Evolutionary conservation across 2,888 invertebrate genomes (phyloP).

Genomic region (Pseudeuparius sepicola): DNA sequence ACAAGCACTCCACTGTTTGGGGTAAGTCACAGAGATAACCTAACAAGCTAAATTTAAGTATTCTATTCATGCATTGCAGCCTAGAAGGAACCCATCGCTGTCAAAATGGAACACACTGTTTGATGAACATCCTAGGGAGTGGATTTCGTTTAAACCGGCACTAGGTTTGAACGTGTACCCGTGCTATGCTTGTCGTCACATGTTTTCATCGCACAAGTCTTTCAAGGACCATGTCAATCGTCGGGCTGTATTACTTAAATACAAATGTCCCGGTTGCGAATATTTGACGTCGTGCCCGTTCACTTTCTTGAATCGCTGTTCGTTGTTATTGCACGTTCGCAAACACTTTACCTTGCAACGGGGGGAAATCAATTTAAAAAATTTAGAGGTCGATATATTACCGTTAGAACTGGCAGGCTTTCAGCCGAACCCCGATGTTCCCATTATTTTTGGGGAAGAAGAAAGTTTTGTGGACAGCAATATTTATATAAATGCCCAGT

Average conservation of each 20-base stretch:
- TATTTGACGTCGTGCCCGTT: slow-evolving; percentile 20
- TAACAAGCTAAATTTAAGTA: neutral
- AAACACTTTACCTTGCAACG: slow-evolving; percentile 30
- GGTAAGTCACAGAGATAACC: no score
- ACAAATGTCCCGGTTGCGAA: slow-evolving; percentile 32
- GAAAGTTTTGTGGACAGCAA: slow-evolving; percentile 26
- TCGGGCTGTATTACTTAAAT: slow-evolving; percentile 32
- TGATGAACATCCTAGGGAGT: slow-evolving; percentile 21
- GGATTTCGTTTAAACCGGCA: slow-evolving; percentile 26
- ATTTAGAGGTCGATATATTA: slow-evolving; percentile 29
- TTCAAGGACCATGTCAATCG: slow-evolving; percentile 36
- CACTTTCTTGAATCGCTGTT: slow-evolving; percentile 36
- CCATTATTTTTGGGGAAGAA: slow-evolving; percentile 31
- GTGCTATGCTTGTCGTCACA: slow-evolving; percentile 25
- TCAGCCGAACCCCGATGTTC: slow-evolving; percentile 30
- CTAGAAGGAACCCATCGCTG: slow-evolving; percentile 17
- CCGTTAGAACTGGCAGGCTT: slow-evolving; percentile 35
- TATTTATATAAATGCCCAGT: slow-evolving; percentile 30
- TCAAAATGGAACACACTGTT: slow-evolving; percentile 24
- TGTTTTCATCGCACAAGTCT: slow-evolving; percentile 33
- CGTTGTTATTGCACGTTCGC: slow-evolving; percentile 34
- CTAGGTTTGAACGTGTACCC: slow-evolving; percentile 22
- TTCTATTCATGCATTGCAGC: slow-evolving; percentile 11
- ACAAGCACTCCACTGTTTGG: no score
- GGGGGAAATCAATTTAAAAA: slow-evolving; percentile 31